Evolutionary conservation across 2,797 vertebrate genomes (phyloP).

Genomic region (Fistularia tabacaria): DNA sequence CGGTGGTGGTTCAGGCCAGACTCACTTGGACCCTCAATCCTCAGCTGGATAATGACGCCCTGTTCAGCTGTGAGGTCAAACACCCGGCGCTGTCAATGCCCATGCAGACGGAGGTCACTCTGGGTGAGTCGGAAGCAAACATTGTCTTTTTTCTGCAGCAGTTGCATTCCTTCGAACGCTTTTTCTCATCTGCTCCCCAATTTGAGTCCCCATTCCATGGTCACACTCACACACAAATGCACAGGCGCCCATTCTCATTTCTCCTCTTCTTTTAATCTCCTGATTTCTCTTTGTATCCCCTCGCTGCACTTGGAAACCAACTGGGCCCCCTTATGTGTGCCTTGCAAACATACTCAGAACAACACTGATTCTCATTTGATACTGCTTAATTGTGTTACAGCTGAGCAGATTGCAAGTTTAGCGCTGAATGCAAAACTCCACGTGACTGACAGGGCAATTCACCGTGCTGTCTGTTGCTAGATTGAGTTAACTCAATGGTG

Average conservation of each 20-base stretch:
- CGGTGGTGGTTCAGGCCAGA: slow-evolving; percentile 89
- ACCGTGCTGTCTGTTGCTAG: slow-evolving; percentile 71
- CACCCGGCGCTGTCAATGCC: slow-evolving; percentile 96
- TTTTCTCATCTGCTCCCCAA: slow-evolving; percentile 11
- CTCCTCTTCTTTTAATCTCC: slow-evolving; percentile 27
- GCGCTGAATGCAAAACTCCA: slow-evolving; percentile 57
- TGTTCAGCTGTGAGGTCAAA: slow-evolving; percentile 98
- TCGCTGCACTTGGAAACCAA: slow-evolving; percentile 18
- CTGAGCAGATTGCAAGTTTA: slow-evolving; percentile 70
- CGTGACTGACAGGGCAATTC: slow-evolving; percentile 78
- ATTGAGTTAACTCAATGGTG: slow-evolving; percentile 73
- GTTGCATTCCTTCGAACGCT: background rate
- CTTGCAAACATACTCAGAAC: slow-evolving; percentile 67
- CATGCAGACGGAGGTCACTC: slow-evolving; percentile 94
- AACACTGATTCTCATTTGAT: slow-evolving; percentile 74
- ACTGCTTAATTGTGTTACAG: slow-evolving; percentile 73
- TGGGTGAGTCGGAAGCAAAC: slow-evolving; percentile 77
- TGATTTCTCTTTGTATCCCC: slow-evolving; percentile 25
- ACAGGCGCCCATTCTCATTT: slow-evolving; percentile 5
- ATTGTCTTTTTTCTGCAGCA: slow-evolving; percentile 6
- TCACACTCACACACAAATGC: slow-evolving; percentile 3
- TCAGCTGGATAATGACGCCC: slow-evolving; percentile 93
- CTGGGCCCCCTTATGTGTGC: slow-evolving; percentile 47
- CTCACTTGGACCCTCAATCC: slow-evolving; percentile 98
- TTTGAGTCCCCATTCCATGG: background rate